Base-by-base conservation (phyloP, 2,113 vertebrate species). In the Gobius niger region DNA sequence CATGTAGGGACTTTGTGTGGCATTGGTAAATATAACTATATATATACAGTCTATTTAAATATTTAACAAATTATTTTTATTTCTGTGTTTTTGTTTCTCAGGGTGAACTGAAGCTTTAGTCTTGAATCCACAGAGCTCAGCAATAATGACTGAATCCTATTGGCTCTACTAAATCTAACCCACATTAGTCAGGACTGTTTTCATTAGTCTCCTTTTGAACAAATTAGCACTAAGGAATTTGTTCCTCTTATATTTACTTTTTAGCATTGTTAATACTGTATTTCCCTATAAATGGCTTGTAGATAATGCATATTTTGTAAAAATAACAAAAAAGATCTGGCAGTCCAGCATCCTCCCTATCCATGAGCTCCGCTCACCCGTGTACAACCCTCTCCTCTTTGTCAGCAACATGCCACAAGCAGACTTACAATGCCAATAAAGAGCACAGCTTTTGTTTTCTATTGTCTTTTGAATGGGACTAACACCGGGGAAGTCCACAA, bases 231-330 rank as follows among this genome's bases (percentile, higher is more conserved):
- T 90, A 87, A 90, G 89, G 64, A 74, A 77, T 53, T 63, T 63
- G 11, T 70, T 40, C 24, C 65, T 79, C 44, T 81, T 19, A 3
- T 16, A 60, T 75, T 2, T 54, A 69, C 24, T 34, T 75, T 69
- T 73, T 68, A 34, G 24, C 54, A 79, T 88, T 77, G 52, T 73
- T 49, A 60, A 82, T 60, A 69, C 24, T 34, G 24, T 34, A 34
- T 34, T 81, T 87, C 73, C 77, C 73, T 87, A 80, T 91, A 89
- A 88, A 83, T 88, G 78, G 50, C 81, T 70, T 92, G 91, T 92
- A 92, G 61, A 92, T 89, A 90, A 76, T 78, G 85, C 73, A 82
- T 83, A 87, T 90, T 90, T 90, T 87, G 75, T 91, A 90, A 84
- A 88, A 81, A 34, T 34, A 24, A 54, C 52, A 85, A 9, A 70